A percentile compares a stretch with the other conserved stretches of the same genome.
These are phyloP conservation scores for Phycodurus eques DNA, from an alignment of 2,113 vertebrate genomes.

Conservation along the genomic window DNA sequence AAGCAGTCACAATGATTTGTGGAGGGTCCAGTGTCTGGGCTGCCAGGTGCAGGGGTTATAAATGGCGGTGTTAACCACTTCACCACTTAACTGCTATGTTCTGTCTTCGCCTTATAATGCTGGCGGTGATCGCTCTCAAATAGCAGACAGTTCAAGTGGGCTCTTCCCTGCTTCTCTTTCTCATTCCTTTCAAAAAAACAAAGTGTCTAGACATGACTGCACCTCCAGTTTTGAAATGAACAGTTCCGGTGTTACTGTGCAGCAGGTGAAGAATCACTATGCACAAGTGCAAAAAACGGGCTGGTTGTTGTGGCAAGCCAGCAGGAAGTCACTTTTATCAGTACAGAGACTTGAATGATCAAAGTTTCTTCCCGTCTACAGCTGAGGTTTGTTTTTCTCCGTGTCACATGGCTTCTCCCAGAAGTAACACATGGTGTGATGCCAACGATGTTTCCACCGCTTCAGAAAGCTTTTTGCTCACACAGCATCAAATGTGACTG, in stretches of 20 bases:
- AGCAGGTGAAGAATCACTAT: constrained; percentile 46
- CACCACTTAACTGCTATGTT: constrained; percentile 19
- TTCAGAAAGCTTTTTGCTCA: neutral
- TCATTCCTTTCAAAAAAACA: neutral
- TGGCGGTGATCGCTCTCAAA: constrained; percentile 15
- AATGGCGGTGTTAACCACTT: constrained; percentile 33
- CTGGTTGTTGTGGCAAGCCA: neutral
- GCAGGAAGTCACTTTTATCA: constrained; percentile 43
- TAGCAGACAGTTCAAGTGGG: constrained; percentile 13
- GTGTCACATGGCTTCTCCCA: neutral
- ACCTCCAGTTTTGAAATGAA: constrained; percentile 23
- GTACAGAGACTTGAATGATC: constrained; percentile 28
- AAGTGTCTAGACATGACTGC: constrained; percentile 14
- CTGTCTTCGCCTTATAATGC: neutral
- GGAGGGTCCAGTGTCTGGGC: constrained; percentile 15
- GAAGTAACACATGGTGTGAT: constrained; percentile 8
- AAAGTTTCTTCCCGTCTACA: constrained; percentile 16
- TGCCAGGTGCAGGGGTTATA: constrained; percentile 30
- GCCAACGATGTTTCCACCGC: neutral
- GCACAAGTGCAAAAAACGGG: neutral
- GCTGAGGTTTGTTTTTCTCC: neutral
- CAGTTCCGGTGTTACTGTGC: constrained; percentile 23
- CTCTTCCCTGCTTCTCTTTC: neutral
- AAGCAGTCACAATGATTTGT: constrained; percentile 40
- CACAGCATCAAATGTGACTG: constrained; percentile 1